Evolutionary conservation across 1,140 invertebrate species (phyloP).

Genomic region (Akabosia matsudoensis): DNA sequence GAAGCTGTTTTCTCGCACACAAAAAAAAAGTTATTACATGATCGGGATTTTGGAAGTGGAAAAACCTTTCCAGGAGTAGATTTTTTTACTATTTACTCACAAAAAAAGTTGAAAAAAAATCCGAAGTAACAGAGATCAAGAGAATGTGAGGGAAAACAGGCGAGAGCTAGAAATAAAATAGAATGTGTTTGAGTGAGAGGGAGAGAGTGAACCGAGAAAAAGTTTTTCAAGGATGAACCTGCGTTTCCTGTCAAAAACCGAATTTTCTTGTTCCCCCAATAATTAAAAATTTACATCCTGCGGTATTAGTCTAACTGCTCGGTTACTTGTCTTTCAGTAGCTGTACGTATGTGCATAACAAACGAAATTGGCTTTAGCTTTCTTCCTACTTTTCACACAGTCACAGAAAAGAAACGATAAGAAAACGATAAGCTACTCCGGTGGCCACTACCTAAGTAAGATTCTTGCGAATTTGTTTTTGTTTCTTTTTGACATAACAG

Average conservation of each 20-base stretch:
- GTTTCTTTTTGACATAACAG: background rate
- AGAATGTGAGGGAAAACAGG: too few species aligned
- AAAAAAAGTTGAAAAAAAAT: too few species aligned
- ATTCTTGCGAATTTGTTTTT: too few species aligned
- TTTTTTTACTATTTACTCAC: background rate
- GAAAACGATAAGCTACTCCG: background rate
- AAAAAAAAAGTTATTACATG: conserved; percentile 1
- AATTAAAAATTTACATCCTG: conserved; percentile 25
- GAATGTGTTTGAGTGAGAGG: too few species aligned
- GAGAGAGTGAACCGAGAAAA: background rate
- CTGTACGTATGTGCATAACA: too few species aligned
- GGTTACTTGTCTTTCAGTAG: conserved; percentile 24
- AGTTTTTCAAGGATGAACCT: background rate
- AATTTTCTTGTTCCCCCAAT: conserved; percentile 18
- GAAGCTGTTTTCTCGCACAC: background rate
- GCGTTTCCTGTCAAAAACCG: conserved; percentile 22
- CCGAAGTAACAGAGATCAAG: too few species aligned
- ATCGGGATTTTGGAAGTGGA: too few species aligned
- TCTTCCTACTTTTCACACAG: background rate
- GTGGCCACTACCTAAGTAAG: background rate
- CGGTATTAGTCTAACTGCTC: conserved; percentile 10
- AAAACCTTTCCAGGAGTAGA: background rate
- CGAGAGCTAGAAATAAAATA: too few species aligned
- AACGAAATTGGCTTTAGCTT: conserved; percentile 2
- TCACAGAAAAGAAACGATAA: background rate